These are phyloP conservation scores for Chymomyza costata DNA, from an alignment of 1,140 invertebrate species.

Conservation along the genomic window DNA sequence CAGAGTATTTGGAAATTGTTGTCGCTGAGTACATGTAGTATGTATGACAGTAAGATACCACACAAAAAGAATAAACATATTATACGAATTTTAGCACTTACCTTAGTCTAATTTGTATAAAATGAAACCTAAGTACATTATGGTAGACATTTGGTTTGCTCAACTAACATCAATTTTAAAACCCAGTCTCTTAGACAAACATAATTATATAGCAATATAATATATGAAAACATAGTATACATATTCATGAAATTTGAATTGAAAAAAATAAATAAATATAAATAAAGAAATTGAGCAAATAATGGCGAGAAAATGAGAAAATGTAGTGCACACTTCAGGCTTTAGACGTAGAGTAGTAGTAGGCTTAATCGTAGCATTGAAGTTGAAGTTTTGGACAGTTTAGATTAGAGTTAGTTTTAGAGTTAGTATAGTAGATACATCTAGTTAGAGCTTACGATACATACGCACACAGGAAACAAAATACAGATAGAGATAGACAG, in stretches of 20 bases:
- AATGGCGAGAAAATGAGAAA: conserved; percentile 24
- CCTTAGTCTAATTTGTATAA: conserved; percentile 49
- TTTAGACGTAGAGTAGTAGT: conserved; percentile 9
- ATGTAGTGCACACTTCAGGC: conserved; percentile 35
- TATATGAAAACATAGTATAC: conserved; percentile 11
- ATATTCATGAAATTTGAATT: neutral
- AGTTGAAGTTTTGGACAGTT: conserved; percentile 26
- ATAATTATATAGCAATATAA: conserved; percentile 16
- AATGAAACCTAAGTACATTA: conserved; percentile 42
- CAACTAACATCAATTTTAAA: conserved; percentile 42
- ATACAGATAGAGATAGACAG: conserved; percentile 44
- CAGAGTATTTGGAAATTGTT: conserved; percentile 37
- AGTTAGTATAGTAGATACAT: conserved; percentile 6
- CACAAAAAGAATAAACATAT: conserved; percentile 32
- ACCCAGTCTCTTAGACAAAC: conserved; percentile 45
- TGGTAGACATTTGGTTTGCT: conserved; percentile 16
- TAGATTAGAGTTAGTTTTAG: conserved; percentile 14
- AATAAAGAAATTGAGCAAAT: conserved; percentile 11
- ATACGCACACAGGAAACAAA: conserved; percentile 54
- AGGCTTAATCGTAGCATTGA: conserved; percentile 46
- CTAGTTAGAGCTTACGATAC: conserved; percentile 27
- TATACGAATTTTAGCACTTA: conserved; percentile 52
- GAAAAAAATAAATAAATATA: conserved; percentile 6
- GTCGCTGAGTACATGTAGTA: conserved; percentile 36
- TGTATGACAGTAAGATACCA: conserved; percentile 55